phyloP scores from a whole-genome alignment of 2,797 vertebrate species.

The Melanotaenia parkinsoni region DNA sequence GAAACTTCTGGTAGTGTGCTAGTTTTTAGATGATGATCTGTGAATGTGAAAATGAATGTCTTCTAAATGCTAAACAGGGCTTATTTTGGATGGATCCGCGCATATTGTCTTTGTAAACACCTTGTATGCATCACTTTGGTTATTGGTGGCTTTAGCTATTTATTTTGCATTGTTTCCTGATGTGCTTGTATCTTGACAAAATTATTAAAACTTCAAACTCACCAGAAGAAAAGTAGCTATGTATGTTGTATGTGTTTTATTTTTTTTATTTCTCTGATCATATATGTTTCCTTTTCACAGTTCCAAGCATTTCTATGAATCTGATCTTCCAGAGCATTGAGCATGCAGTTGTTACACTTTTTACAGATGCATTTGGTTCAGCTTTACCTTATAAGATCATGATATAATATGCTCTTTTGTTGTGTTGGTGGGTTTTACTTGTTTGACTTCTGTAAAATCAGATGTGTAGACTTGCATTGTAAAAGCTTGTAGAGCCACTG shows the following conservation, averaged over 20 bases:
- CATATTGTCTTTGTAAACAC: conserved; percentile 63
- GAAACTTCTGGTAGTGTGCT: conserved; percentile 84
- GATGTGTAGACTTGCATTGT: conserved; percentile 53
- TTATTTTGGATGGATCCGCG: conserved; percentile 65
- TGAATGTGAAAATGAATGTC: conserved; percentile 81
- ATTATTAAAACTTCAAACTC: conserved; percentile 53
- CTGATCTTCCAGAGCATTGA: conserved; percentile 75
- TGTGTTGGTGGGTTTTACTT: conserved; percentile 63
- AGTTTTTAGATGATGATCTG: conserved; percentile 81
- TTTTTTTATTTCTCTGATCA: conserved; percentile 43
- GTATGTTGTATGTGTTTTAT: conserved; percentile 67
- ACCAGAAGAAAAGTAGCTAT: conserved; percentile 62
- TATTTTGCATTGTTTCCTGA: conserved; percentile 61
- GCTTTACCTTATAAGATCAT: conserved; percentile 44
- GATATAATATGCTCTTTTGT: conserved; percentile 54
- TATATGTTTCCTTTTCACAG: conserved; percentile 47
- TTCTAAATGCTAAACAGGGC: conserved; percentile 75
- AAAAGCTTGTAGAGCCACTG: conserved; percentile 47
- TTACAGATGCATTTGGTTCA: conserved; percentile 60
- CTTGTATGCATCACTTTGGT: conserved; percentile 60
- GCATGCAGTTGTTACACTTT: conserved; percentile 70
- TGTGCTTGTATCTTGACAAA: conserved; percentile 69
- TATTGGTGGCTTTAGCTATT: conserved; percentile 65
- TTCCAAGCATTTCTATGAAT: conserved; percentile 75
- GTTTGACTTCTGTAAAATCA: conserved; percentile 54